These are phyloP conservation scores for Dasysyrphus albostriatus DNA, from an alignment of 2,888 invertebrate species.

Conservation along the genomic window DNA sequence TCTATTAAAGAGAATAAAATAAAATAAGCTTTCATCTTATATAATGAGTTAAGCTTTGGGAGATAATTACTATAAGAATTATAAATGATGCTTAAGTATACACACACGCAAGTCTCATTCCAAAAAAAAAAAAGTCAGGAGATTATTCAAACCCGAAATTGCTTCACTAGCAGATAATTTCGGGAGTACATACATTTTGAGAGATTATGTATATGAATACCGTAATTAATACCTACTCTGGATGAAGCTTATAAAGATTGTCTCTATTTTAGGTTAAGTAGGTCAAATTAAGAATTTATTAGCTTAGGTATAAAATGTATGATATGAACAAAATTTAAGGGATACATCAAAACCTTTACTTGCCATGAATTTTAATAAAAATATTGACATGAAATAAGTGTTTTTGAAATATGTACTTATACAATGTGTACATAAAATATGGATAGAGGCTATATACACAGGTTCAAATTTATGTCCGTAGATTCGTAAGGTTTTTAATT, in stretches of 20 bases:
- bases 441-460: too few relatives aligned
- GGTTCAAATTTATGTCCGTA: too few relatives aligned
- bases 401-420: too few relatives aligned
- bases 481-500: too few relatives aligned
- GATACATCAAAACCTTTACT: too few relatives aligned
- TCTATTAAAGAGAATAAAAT: not conserved
- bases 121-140: not conserved
- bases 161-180: not conserved
- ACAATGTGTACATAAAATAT: too few relatives aligned
- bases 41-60: not conserved
- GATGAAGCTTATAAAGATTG: slow-evolving; percentile 1
- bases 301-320: too few relatives aligned
- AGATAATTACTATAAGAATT: slow-evolving; percentile 8
- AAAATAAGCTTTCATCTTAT: not conserved
- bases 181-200: slow-evolving; percentile 5
- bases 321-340: too few relatives aligned
- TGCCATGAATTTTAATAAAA: too few relatives aligned
- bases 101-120: slow-evolving; percentile 3
- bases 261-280: not conserved
- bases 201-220: slow-evolving; percentile 7
- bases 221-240: not conserved
- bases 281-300: not conserved
- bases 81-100: slow-evolving; percentile 7
- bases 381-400: too few relatives aligned
- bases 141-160: slow-evolving; percentile 6